Base-by-base conservation (phyloP, 2,113 vertebrate species). In the Paradisaea rubra region DNA sequence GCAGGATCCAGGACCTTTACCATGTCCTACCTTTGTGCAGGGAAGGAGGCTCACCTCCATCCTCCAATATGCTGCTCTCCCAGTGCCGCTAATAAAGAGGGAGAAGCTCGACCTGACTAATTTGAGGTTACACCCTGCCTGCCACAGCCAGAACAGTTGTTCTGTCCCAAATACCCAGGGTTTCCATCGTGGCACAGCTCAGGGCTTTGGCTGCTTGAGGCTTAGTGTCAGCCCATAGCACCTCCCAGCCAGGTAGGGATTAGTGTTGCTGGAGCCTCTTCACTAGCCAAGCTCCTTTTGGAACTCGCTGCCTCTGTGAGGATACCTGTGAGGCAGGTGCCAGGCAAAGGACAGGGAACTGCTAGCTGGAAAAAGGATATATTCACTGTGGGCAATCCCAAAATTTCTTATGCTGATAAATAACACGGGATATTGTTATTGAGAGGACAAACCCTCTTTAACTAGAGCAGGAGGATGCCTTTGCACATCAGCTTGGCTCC, bases 251-350 rank as follows among this genome's bases (percentile, higher is more conserved):
- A 91, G 78, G 88, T 33, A 42, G 11, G 11, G 56, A 81, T 54
- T 66, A 66, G 52, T 0, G 3, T 37, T 54, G n/a, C 69, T 47
- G 44, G 27, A 70, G 66, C 65, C 24, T 63, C 57, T 39, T 30
- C 52, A 31, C 31, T 60, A 65, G 19, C 44, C 1, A 1, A 52
- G 59, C 45, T 49, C 61, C 66, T 70, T 86, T 13, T 37, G 84
- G 63, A 49, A 39, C 57, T 50, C 0, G 0, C 53, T 10, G 2
- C 25, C 44, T 37, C 60, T 14, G 44, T 2, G 2, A 77, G 30
- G 50, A n/a, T 2, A 49, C 24, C 35, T 31, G 27, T 47, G 18
- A 68, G 66, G 60, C 78, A 78, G 53, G 35, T 10, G 27, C 20
- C 74, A 65, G 30, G 69, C 60, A 69, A 2, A 0, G 28, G 50